These are phyloP conservation scores for Apamea crenata DNA, from an alignment of 2,888 invertebrate species.

Conservation along the genomic window DNA sequence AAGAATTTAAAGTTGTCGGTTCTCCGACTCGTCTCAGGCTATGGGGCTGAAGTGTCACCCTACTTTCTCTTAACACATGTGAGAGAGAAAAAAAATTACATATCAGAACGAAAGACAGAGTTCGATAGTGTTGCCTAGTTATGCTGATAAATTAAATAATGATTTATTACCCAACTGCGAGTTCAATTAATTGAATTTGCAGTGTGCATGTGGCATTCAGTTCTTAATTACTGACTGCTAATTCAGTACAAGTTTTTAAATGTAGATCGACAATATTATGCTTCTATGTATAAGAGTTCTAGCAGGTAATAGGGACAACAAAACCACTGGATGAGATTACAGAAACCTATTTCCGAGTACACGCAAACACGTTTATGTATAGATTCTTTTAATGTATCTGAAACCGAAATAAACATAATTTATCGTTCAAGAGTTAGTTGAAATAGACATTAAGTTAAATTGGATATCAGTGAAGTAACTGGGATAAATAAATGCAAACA, in stretches of 20 bases:
- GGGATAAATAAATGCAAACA: constrained; percentile 60
- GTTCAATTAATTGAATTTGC: constrained; percentile 26
- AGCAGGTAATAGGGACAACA: not conserved
- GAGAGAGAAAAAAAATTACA: constrained; percentile 37
- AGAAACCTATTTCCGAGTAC: not conserved
- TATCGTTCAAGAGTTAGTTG: constrained; percentile 1
- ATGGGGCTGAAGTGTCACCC: constrained; percentile 41
- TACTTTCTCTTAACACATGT: constrained; percentile 49
- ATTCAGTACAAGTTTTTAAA: constrained; percentile 15
- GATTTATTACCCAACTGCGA: constrained; percentile 22
- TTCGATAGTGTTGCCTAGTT: constrained; percentile 31
- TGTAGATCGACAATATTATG: not conserved
- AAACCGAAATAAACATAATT: constrained; percentile 7
- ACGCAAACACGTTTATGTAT: not conserved
- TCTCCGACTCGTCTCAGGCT: constrained; percentile 35
- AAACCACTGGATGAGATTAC: constrained; percentile 22
- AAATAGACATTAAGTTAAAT: constrained; percentile 55
- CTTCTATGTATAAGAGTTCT: not conserved
- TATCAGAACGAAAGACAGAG: constrained; percentile 36
- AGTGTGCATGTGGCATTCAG: constrained; percentile 26
- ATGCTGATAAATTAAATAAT: constrained; percentile 15
- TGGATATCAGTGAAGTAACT: constrained; percentile 51
- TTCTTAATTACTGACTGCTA: constrained; percentile 60
- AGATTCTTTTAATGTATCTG: not conserved
- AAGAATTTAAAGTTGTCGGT: constrained; percentile 50